Evolutionary conservation across 1,140 invertebrate genomes (phyloP).

Genomic region (Drosophila chauvacae): DNA sequence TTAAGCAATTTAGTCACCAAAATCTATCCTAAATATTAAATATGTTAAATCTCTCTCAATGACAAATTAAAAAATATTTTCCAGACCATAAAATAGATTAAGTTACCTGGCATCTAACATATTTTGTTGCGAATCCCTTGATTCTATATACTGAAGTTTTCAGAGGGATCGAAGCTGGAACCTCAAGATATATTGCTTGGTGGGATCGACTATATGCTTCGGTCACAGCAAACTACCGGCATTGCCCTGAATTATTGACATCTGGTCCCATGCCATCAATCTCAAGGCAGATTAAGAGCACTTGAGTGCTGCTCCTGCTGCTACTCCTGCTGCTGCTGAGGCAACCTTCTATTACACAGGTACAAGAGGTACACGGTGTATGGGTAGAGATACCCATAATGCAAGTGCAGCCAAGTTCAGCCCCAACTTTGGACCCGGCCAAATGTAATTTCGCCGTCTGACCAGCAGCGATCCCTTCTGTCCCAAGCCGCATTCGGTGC

Average conservation of each 20-base stretch:
- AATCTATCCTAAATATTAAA: too few species aligned
- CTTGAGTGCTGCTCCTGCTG: constrained; percentile 45
- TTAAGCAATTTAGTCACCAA: background rate
- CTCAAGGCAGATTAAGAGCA: constrained; percentile 69
- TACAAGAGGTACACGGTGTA: constrained; percentile 30
- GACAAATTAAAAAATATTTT: background rate
- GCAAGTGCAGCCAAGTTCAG: constrained; percentile 30
- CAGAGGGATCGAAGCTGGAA: background rate
- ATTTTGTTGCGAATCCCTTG: background rate
- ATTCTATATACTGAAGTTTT: background rate
- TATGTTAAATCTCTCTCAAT: background rate
- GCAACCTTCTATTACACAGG: constrained; percentile 49
- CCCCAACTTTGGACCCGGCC: constrained; percentile 45
- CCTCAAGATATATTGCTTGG: background rate
- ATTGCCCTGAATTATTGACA: constrained; percentile 76
- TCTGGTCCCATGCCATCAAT: constrained; percentile 73
- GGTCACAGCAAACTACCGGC: constrained; percentile 44
- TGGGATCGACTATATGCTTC: background rate
- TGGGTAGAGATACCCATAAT: constrained; percentile 21
- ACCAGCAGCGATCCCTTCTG: constrained; percentile 75
- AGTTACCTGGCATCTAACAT: background rate
- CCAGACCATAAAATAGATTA: background rate
- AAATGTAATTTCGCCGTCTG: constrained; percentile 77
- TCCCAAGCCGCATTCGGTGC: constrained; percentile 52
- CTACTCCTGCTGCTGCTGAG: constrained; percentile 22